Conservation (phyloP, 2,797 vertebrate species). For the Gouania willdenowi region DNA sequence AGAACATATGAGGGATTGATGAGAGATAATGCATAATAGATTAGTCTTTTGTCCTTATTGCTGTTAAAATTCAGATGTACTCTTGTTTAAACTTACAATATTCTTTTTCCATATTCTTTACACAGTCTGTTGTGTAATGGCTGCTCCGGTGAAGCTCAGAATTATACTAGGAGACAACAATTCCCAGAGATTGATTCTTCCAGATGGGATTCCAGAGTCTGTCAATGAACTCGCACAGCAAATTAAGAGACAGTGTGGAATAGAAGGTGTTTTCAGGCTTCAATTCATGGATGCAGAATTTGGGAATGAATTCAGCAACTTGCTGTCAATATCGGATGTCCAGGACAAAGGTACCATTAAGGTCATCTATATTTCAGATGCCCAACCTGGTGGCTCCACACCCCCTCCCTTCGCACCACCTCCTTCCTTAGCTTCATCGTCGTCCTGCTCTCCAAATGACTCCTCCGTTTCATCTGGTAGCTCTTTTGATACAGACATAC, state of each 20-base stretch:
- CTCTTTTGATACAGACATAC: no score
- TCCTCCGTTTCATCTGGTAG: no score
- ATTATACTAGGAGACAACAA: constrained; percentile 2
- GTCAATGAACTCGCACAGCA: neutral
- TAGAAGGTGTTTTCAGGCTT: neutral
- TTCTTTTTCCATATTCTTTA: neutral
- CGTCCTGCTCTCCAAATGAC: no score
- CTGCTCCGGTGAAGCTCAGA: neutral
- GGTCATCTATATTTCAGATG: neutral
- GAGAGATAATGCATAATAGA: no score
- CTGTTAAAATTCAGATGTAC: neutral
- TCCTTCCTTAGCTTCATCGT: no score
- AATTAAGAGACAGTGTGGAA: neutral
- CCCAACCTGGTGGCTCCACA: neutral
- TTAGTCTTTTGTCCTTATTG: neutral
- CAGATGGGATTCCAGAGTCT: constrained; percentile 2
- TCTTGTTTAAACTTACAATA: neutral
- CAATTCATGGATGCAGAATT: constrained; percentile 12
- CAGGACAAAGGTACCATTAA: constrained; percentile 4
- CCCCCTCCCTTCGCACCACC: no score
- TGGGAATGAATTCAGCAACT: constrained; percentile 1
- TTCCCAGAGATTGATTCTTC: constrained; percentile 2
- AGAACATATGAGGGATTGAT: no score
- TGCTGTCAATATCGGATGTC: neutral
- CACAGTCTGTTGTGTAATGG: constrained; percentile 1